Base-by-base conservation (phyloP, 2,797 vertebrate genomes). In the Neostethus bicornis region DNA sequence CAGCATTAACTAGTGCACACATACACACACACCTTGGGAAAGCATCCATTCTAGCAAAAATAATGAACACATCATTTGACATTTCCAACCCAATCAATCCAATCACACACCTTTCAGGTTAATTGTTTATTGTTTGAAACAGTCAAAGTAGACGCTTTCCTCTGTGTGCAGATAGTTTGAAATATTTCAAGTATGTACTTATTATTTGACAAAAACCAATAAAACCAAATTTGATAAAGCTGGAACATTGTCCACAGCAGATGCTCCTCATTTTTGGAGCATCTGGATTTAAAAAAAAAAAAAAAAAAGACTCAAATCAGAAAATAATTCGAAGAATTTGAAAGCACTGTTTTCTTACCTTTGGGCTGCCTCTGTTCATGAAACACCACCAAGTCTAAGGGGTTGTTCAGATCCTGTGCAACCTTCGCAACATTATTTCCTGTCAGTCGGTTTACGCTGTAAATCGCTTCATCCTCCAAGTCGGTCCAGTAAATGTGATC, bases 401-500 rank as follows among this genome's bases (percentile, higher is more conserved):
- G 96, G 77, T 96, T 97, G 75, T 98, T 96, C 67, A 99, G 95
- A 62, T 98, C 94, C 80, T 97, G 95, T 3, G 96, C 96, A 50
- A 99, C 88, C 63, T 93, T 51, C 0, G 87, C 87, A 73, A 98
- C 92, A 48, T 97, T 94, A 1, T 89, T 80, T 19, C 96, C 97
- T 0, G 92, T 99, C 80, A 97, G 89, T 28, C 96, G 85, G 87
- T 97, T 97, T 49, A 92, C 95, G 0, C 96, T 98, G 90, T 97
- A 98, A 59, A 99, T 98, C 0, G 96, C 96, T 75, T 97, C 96
- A 0, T 96, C 95, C 76, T 98, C 96, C 77, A 97, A 75, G 80
- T 99, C 97, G 1, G 96, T 97, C 97, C 97, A 99, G 80, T 95
- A 99, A 19, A 98, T 86, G 37, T 87, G 94, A 84, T 99, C 97